Base-by-base conservation (phyloP, 2,888 invertebrate species). In the Andrena trimmerana region DNA sequence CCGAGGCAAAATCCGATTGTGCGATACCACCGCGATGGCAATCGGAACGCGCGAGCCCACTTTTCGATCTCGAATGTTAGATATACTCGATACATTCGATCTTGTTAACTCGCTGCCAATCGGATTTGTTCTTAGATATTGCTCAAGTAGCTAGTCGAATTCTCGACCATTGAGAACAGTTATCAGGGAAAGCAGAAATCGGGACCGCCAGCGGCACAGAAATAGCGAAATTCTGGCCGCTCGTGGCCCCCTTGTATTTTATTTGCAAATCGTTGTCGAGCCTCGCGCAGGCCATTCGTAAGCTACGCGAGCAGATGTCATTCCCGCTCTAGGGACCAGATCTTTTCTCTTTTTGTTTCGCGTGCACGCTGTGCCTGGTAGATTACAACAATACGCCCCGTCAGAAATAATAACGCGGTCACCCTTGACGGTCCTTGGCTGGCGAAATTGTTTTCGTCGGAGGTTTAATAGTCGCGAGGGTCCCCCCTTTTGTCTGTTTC, bases 221-320 rank as follows among this genome's bases (percentile, higher is more conserved):
- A 68, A 66, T 66, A 74, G 74, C 69, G 33, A 65, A 42, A 13
- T 29, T 20, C 33, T 24, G 52, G 7, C 16, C 29, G 71, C 16
- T 29, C 20, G 65, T 33, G 16, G 33, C 50, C 68, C 57, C 24
- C 50, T 16, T 27, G 29, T 10, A 52, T 75, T 77, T 82, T 71
- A 66, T 81, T 66, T 66, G 24, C 36, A n/a, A 71, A 71, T 78
- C 60, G 42, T 70, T 81, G 52, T 52, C 20, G 42, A 59, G 52
- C 16, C 36, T 50, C 48, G 42, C 66, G 52, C 69, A 54, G 66
- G 7, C 69, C 59, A 69, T 65, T 74, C 68, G 77, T 54, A 65
- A 62, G 62, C 73, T 83, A 72, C 31, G 8, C 33, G 54, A 62
- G 20, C 77, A 83, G 74, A 83, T 74, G 73, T 74, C 71, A 63